Evolutionary conservation across 2,113 vertebrate species (phyloP), one percentile per base, ranked within the genome.

Genomic region (Pelvicachromis taeniatus): DNA sequence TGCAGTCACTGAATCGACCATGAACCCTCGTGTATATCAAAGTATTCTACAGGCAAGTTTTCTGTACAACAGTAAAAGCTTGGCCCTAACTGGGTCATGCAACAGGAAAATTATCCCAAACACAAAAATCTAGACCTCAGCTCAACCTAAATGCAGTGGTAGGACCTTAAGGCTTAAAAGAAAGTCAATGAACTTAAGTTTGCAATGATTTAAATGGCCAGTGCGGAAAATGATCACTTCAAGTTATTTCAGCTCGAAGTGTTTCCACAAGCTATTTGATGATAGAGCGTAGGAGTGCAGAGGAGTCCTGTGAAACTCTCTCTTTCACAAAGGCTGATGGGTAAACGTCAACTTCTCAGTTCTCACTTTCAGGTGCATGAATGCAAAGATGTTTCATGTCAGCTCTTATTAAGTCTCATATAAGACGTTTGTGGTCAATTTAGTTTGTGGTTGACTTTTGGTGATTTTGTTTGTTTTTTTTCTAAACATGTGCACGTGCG

Each of bases 381-480:
- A 73, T 73, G 68, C 40, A 11, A 73, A 29, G 11, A 19, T 0
- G 68, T 50, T 0, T 48, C 42, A 48, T 12, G 40, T 42, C 14
- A 9, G 5, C 16, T 75, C 16, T 50, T n/a, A 31, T 50, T 8
- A 1, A 12, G 23, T 75, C 50, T 50, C 45, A 0, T 13, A 2
- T 19, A 7, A 75, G 68, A n/a, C 1, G 16, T 31, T 29, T 31
- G 68, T 31, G 68, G 45, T 75, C 26, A 3, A 29, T 19, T 73
- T 73, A 73, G 42, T 31, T 50, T 31, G 68, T 50, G 68, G 65
- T 73, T 14, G 9, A 29, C 14, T 42, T 73, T 73, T 73, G 42
- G 40, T 48, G 65, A 45, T 29, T 68, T 42, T 23, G n/a, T 17
- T 70, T 73, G 45, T 73, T 73, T 26, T 26, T 26, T 26, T 26